Base-by-base conservation (phyloP, 1,140 invertebrate species). In the Drosophila athabasca region DNA sequence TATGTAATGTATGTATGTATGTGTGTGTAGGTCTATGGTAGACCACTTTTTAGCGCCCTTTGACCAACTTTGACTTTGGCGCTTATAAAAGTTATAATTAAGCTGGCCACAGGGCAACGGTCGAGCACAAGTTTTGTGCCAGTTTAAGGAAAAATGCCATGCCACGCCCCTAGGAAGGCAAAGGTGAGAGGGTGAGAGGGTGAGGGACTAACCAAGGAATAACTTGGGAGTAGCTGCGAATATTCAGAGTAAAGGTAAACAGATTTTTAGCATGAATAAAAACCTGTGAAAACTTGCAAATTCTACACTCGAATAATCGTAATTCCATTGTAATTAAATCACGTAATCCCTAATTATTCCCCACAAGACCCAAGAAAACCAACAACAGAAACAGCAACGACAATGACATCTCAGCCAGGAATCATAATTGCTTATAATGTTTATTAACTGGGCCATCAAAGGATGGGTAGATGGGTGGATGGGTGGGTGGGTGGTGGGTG, bases 381-480 rank as follows among this genome's bases (percentile, higher is more conserved):
- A 48, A 45, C 11, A 39, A 64, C 26, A 57, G 24, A 26, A 62
- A 44, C 60, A 67, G 3, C 51, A 29, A 41, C 26, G 45, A 69
- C 68, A 74, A 74, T 59, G 71, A 71, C 52, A 72, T 78, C 79
- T 79, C 54, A 60, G 72, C 62, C 54, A 72, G 52, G 61, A 72
- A 65, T 66, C 82, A 88, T 88, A 87, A 87, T 87, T 82, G 83
- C 82, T 75, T 82, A 76, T 82, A 78, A 87, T 87, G 78, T 87
- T 82, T 87, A 87, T 88, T 87, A 87, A 87, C 83, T 82, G 71
- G 75, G 69, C 78, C 79, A 82, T 87, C 66, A 87, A 82, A 58
- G 62, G 57, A 59, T 62, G 26, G 35, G 11, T 1, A 11, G 0
- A 39, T 19, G 17, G 17, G 35, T 4, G 11, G 13, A 13, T 1